Evolutionary conservation across 1,140 invertebrate genomes (phyloP).

Genomic region (Papilio helenus): DNA sequence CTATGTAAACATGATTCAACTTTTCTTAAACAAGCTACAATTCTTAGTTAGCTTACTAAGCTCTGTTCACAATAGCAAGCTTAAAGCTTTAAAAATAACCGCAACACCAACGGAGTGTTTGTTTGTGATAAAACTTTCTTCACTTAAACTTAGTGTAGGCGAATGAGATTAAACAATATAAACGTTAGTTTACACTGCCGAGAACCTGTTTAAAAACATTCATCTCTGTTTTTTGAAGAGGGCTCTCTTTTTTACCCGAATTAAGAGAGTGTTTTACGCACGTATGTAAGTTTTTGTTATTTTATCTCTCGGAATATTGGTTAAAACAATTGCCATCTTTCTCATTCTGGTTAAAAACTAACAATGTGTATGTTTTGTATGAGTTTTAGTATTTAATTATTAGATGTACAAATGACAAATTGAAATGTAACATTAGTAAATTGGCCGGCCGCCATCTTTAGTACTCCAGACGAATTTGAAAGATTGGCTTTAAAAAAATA

Average conservation of each 20-base stretch:
- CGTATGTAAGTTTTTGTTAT: too few species aligned
- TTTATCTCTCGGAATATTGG: not conserved
- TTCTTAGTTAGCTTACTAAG: not conserved
- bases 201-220: not conserved
- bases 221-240: not conserved
- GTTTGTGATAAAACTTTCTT: constrained; percentile 21
- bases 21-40: not conserved
- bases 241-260: too few species aligned
- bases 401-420: not conserved
- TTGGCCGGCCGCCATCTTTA: constrained; percentile 23
- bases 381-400: not conserved
- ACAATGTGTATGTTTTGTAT: not conserved
- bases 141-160: not conserved
- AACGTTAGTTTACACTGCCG: not conserved
- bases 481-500: constrained; percentile 2
- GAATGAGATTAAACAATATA: constrained; percentile 3
- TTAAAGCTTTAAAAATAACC: not conserved
- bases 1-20: not conserved
- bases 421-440: constrained; percentile 27
- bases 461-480: constrained; percentile 1
- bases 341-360: not conserved
- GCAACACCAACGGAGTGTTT: not conserved
- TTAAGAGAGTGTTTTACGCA: too few species aligned
- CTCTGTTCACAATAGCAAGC: not conserved
- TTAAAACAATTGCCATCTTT: not conserved